Percentiles rank a stretch among this genome's conserved stretches.
These are phyloP conservation scores for Drosophila lowei DNA, from an alignment of 1,140 invertebrate genomes.

Conservation along the genomic window DNA sequence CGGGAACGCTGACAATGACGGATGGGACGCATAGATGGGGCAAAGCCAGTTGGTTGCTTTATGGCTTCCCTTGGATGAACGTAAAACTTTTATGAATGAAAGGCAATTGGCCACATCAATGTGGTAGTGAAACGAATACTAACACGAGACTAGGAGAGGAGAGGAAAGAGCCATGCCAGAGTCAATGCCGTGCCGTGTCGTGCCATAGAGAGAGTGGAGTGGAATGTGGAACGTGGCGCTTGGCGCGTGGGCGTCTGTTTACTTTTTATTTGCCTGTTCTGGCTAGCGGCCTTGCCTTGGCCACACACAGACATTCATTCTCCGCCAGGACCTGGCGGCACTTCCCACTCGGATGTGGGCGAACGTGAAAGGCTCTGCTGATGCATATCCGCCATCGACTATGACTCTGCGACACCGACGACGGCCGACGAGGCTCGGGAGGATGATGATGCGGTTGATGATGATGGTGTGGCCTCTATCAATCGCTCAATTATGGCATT, in stretches of 20 bases:
- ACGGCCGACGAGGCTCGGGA: too few species aligned
- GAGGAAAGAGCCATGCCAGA: background rate
- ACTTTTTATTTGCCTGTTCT: constrained; percentile 38
- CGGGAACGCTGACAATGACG: constrained; percentile 4
- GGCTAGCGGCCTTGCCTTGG: constrained; percentile 8
- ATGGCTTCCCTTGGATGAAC: constrained; percentile 4
- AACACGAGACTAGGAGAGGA: constrained; percentile 8
- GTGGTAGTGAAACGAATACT: constrained; percentile 7
- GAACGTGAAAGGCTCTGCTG: too few species aligned
- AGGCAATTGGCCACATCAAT: constrained; percentile 56
- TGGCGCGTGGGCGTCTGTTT: constrained; percentile 68
- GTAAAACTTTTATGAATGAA: constrained; percentile 75
- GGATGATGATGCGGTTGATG: constrained; percentile 10
- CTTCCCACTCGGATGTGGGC: too few species aligned
- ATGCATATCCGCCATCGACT: too few species aligned
- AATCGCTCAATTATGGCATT: constrained; percentile 57
- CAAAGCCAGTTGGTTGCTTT: background rate
- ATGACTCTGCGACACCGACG: background rate
- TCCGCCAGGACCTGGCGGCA: too few species aligned
- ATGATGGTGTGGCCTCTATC: constrained; percentile 17
- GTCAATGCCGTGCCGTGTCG: background rate
- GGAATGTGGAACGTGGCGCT: too few species aligned
- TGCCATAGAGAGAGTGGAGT: too few species aligned
- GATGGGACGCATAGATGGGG: constrained; percentile 14
- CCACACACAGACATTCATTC: background rate